A percentile compares a stretch with the other conserved stretches of the same genome.
Conservation (phyloP, 2,113 vertebrate genomes). For the Coreoperca whiteheadi region DNA sequence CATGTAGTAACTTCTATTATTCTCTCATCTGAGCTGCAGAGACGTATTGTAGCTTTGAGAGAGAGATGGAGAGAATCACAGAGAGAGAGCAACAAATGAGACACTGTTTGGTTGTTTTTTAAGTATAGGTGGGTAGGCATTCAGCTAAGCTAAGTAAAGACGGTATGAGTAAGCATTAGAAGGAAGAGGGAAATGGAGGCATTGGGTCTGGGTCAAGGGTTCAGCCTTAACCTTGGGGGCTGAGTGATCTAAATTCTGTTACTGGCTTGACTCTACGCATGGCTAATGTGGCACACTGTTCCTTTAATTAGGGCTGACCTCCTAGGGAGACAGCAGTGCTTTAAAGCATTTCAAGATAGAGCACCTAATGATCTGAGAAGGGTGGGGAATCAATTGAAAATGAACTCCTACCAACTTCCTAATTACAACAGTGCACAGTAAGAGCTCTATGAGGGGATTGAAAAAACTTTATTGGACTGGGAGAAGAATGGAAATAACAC, state of each 20-base stretch:
- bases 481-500: constrained; percentile 65
- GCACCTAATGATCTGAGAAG: constrained; percentile 18
- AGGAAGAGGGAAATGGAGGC: constrained; percentile 44
- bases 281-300: constrained; percentile 70
- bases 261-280: constrained; percentile 60
- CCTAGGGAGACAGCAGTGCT: constrained; percentile 47
- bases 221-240: constrained; percentile 68
- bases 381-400: constrained; percentile 33
- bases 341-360: constrained; percentile 46
- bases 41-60: neutral
- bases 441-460: constrained; percentile 9
- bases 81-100: neutral
- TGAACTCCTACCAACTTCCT: constrained; percentile 33
- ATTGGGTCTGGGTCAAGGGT: constrained; percentile 74
- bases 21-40: constrained; percentile 7
- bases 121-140: constrained; percentile 22
- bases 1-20: neutral
- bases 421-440: constrained; percentile 33
- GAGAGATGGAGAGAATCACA: constrained; percentile 7
- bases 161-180: constrained; percentile 33
- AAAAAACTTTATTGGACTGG: constrained; percentile 46
- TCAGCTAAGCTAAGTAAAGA: constrained; percentile 17
- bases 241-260: constrained; percentile 64
- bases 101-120: constrained; percentile 33
- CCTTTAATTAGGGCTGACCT: constrained; percentile 70